Evolutionary conservation across 2,888 invertebrate genomes (phyloP).

Genomic region (Pandemis heparana): DNA sequence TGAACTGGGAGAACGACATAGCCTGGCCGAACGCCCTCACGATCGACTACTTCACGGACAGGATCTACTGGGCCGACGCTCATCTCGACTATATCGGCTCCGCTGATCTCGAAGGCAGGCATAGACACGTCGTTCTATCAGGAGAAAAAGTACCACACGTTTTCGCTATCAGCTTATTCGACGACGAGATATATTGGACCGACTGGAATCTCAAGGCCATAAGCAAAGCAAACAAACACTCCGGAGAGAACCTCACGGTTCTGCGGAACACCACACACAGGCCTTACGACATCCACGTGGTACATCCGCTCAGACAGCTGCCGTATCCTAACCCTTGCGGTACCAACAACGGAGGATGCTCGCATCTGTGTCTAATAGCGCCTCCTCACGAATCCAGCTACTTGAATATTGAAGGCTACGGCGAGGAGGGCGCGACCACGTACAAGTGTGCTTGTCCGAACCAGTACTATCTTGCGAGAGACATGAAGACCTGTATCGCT

Average conservation of each 20-base stretch:
- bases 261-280: slow-evolving; percentile 97
- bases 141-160: slow-evolving; percentile 96
- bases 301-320: slow-evolving; percentile 95
- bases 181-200: slow-evolving; percentile 97
- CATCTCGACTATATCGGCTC: slow-evolving; percentile 99
- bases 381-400: slow-evolving; percentile 92
- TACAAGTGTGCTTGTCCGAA: slow-evolving; percentile 98
- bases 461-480: slow-evolving; percentile 93
- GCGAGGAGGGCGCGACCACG: slow-evolving; percentile 91
- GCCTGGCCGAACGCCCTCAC: slow-evolving; percentile 99
- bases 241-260: slow-evolving; percentile 89
- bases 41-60: slow-evolving; percentile 97
- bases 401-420: slow-evolving; percentile 91
- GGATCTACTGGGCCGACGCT: slow-evolving; percentile 99
- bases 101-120: slow-evolving; percentile 95
- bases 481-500: slow-evolving; percentile 95
- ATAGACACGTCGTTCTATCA: slow-evolving; percentile 92
- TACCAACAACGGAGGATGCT: slow-evolving; percentile 96
- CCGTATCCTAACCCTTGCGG: slow-evolving; percentile 96
- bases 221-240: slow-evolving; percentile 96
- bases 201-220: slow-evolving; percentile 99
- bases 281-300: slow-evolving; percentile 97
- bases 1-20: slow-evolving; percentile 97
- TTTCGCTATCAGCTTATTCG: slow-evolving; percentile 97
- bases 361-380: slow-evolving; percentile 96